A percentile compares a stretch with the other conserved stretches of the same genome.
Evolutionary conservation across 2,113 vertebrate genomes (phyloP).

Genomic region (Ptilorrhoa leucosticta): DNA sequence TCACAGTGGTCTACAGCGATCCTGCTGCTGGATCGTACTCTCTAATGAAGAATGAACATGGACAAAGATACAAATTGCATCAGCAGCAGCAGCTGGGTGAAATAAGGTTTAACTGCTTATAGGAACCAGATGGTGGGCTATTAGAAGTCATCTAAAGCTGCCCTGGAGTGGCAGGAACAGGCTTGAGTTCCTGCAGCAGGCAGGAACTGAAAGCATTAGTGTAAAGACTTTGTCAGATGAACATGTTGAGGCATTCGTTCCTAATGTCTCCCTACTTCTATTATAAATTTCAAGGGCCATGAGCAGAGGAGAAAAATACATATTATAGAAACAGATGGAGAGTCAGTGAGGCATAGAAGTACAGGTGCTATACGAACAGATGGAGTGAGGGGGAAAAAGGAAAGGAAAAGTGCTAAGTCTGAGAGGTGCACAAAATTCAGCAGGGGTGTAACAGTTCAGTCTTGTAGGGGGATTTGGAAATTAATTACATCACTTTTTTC

Average conservation of each 20-base stretch:
- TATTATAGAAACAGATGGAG: slow-evolving; percentile 52
- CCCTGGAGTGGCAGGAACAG: slow-evolving; percentile 11
- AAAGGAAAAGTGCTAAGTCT: slow-evolving; percentile 3
- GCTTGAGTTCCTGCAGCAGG: background rate
- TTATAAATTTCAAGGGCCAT: slow-evolving; percentile 6
- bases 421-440: slow-evolving; percentile 17
- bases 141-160: slow-evolving; percentile 22
- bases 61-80: slow-evolving; percentile 18
- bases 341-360: slow-evolving; percentile 38
- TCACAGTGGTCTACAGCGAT: background rate
- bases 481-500: background rate
- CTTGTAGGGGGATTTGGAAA: background rate
- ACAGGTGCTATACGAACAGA: slow-evolving; percentile 53
- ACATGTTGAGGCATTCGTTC: slow-evolving; percentile 11
- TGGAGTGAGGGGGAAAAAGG: background rate
- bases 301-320: slow-evolving; percentile 27
- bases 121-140: slow-evolving; percentile 32
- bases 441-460: background rate
- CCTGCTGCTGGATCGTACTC: background rate
- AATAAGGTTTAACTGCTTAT: slow-evolving; percentile 43
- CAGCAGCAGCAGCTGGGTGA: slow-evolving; percentile 39
- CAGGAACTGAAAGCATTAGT: background rate
- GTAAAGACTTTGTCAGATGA: slow-evolving; percentile 1
- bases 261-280: background rate
- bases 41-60: background rate